Conservation (phyloP, 2,888 invertebrate genomes). For the Phrixothrix hirtus region DNA sequence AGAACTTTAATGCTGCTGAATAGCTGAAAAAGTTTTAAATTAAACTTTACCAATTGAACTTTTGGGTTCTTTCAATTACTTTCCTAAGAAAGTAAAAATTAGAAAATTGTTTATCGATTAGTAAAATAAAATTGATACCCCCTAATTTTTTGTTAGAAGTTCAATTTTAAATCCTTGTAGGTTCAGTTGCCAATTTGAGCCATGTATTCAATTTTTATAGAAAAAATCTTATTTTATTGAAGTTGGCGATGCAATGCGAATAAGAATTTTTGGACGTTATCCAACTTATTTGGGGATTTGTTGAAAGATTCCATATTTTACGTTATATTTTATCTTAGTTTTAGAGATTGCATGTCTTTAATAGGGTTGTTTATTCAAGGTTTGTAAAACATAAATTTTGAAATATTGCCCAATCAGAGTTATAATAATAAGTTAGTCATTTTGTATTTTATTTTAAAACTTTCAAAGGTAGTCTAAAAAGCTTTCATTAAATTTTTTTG, state of each 20-base stretch:
- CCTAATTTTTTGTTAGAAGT: no score
- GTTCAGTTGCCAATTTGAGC: no score
- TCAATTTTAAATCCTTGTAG: no score
- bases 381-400: not conserved
- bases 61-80: constrained; percentile 20
- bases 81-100: constrained; percentile 8
- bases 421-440: not conserved
- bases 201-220: no score
- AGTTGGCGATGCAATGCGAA: no score
- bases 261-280: no score
- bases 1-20: constrained; percentile 21
- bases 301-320: constrained; percentile 5
- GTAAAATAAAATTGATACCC: no score
- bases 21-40: constrained; percentile 15
- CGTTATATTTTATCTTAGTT: constrained; percentile 7
- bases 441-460: no score
- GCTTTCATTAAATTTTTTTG: no score
- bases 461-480: no score
- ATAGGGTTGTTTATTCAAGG: not conserved
- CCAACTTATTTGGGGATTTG: no score
- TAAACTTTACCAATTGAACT: constrained; percentile 21
- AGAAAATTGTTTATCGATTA: constrained; percentile 6
- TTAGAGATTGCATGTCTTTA: constrained; percentile 9
- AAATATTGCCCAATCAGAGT: not conserved
- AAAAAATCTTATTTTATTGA: no score